These are phyloP conservation scores for Ctenopoma kingsleyae DNA, from an alignment of 2,797 vertebrate species.

Conservation along the genomic window DNA sequence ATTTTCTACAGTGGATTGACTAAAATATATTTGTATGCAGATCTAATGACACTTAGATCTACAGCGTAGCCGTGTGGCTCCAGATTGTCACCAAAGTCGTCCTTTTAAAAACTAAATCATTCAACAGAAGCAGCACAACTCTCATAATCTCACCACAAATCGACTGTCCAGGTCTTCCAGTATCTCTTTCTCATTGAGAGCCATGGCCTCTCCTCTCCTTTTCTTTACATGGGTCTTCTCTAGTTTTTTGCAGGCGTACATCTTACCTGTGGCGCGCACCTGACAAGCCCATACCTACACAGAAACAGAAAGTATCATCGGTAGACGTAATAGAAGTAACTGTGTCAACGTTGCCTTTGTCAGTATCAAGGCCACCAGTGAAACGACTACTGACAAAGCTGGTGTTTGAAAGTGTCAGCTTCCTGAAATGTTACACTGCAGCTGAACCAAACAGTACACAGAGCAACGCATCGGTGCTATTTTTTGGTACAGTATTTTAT, in stretches of 20 bases:
- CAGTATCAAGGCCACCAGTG: not conserved
- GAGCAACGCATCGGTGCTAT: too few relatives aligned
- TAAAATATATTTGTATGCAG: not conserved
- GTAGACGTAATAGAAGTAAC: not conserved
- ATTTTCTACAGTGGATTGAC: not conserved
- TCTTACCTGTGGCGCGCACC: conserved; percentile 87
- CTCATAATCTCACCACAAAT: conserved; percentile 85
- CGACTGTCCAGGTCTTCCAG: conserved; percentile 89
- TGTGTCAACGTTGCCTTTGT: not conserved
- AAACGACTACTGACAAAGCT: not conserved
- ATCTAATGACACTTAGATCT: too few relatives aligned
- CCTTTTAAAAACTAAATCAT: too few relatives aligned
- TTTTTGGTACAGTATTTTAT: too few relatives aligned
- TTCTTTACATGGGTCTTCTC: conserved; percentile 92
- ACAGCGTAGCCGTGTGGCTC: too few relatives aligned
- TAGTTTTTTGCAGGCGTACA: conserved; percentile 93
- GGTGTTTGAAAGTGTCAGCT: not conserved
- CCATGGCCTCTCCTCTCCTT: conserved; percentile 86
- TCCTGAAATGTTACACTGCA: not conserved
- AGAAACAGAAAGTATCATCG: not conserved
- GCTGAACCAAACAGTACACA: too few relatives aligned
- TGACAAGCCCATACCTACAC: conserved; percentile 90
- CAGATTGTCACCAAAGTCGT: not conserved
- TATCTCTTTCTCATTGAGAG: conserved; percentile 90
- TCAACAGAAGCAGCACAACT: too few relatives aligned